Evolutionary conservation across 2,113 vertebrate genomes (phyloP), one percentile per base, ranked within the genome.

Genomic region (Serilophus lunatus): DNA sequence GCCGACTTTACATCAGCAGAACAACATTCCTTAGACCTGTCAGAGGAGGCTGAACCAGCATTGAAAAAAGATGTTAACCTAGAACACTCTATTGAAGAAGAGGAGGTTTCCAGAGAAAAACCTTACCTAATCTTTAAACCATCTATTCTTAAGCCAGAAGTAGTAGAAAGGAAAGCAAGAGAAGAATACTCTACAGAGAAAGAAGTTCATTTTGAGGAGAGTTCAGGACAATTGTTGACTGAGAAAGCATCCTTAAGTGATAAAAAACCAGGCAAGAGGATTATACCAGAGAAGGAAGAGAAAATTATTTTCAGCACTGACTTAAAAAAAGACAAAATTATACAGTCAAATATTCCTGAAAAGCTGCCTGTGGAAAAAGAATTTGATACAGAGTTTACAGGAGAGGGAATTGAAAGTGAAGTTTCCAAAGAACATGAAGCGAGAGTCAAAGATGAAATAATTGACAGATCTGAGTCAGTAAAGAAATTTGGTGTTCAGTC

Each of bases 221-320:
- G 23, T 44, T 97, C 98, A 82, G 97, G 78, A 40, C 90, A 96
- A 49, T 81, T 64, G 40, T 40, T 92, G 70, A 45, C 53, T 85
- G 74, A 85, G 49, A 77, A 93, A 63, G 25, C 40, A 56, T n/a
- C 47, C 36, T 12, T 65, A 61, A 31, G 20, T 61, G 66, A 65
- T 79, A 76, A 93, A 86, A 91, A 90, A 88, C 0, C 49, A 72
- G 50, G 25, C 17, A 76, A 91, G 77, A 89, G 66, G 15, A 31
- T 82, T 49, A n/a, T 35, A 33, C 70, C 84, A 50, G 84, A 76
- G 40, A 82, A 93, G 35, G n/a, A 84, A 79, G 65, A 92, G 40
- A 92, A 91, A 82, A 19, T 20, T 82, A 1, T 40, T 19, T 85
- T 86, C 24, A 89, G 36, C 28, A 79, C 38, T 3, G 69, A 53